Conservation (phyloP, 2,888 invertebrate genomes). For the Sinhomidia bicolor region DNA sequence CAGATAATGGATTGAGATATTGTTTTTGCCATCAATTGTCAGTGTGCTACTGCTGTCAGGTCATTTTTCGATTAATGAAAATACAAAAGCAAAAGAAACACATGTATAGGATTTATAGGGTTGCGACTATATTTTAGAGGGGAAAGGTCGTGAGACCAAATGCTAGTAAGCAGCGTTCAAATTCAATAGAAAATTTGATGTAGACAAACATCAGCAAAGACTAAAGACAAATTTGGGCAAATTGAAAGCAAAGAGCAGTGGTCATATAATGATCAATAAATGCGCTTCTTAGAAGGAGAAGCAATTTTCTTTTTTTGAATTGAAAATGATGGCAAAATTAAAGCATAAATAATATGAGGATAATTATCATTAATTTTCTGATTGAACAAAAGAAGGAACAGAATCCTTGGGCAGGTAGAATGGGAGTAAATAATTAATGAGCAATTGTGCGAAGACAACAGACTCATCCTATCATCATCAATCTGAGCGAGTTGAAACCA, state of each 20-base stretch:
- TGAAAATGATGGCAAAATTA: background rate
- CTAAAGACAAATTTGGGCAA: too few relatives aligned
- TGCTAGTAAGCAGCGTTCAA: background rate
- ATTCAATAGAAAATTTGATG: background rate
- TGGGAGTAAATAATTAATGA: slow-evolving; percentile 16
- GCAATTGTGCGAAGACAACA: slow-evolving; percentile 26
- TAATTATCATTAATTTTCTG: slow-evolving; percentile 26
- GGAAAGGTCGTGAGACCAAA: slow-evolving; percentile 43
- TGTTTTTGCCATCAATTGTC: too few relatives aligned
- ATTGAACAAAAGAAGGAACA: slow-evolving; percentile 22
- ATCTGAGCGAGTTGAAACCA: background rate
- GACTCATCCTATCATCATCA: too few relatives aligned
- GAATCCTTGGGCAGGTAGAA: slow-evolving; percentile 34
- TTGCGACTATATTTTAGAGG: background rate
- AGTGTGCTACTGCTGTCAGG: background rate
- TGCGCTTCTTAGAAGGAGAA: too few relatives aligned
- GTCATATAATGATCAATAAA: too few relatives aligned
- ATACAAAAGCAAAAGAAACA: slow-evolving; percentile 2
- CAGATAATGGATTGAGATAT: too few relatives aligned
- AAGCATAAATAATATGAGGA: background rate
- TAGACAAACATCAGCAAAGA: too few relatives aligned
- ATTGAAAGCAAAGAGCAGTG: too few relatives aligned
- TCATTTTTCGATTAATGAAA: slow-evolving; percentile 16
- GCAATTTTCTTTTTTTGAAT: too few relatives aligned
- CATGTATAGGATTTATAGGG: too few relatives aligned